Percentiles rank a stretch among this genome's conserved stretches.
Conservation (phyloP, 2,888 invertebrate species). For the Neoascia interrupta region DNA sequence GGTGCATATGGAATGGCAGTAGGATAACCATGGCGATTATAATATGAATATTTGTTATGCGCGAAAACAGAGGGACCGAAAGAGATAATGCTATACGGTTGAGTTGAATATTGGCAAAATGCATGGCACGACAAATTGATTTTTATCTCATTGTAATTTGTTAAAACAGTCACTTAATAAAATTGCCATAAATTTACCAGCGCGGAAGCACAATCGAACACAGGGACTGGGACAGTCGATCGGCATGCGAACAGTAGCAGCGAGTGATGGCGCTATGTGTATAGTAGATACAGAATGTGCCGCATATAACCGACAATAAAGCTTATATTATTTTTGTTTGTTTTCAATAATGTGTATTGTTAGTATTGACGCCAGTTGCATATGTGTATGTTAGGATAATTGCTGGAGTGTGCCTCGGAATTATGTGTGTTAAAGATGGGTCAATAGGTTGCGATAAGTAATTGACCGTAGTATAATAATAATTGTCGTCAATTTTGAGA, state of each 20-base stretch:
- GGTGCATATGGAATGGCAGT: constrained; percentile 61
- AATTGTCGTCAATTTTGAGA: constrained; percentile 55
- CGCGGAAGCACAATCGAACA: constrained; percentile 61
- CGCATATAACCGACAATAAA: background rate
- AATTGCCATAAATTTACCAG: constrained; percentile 71
- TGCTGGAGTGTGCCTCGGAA: constrained; percentile 25
- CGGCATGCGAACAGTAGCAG: constrained; percentile 54
- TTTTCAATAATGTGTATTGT: constrained; percentile 40
- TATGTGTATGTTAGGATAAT: constrained; percentile 17
- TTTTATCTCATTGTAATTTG: constrained; percentile 71
- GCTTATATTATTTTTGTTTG: constrained; percentile 21
- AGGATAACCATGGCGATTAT: constrained; percentile 62
- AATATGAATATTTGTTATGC: constrained; percentile 60
- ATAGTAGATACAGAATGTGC: background rate
- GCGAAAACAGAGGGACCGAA: constrained; percentile 9
- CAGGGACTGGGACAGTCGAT: constrained; percentile 34
- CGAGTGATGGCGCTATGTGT: constrained; percentile 35
- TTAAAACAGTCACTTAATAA: constrained; percentile 72
- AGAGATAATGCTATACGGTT: constrained; percentile 17
- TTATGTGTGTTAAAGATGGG: constrained; percentile 37
- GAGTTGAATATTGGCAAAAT: constrained; percentile 66
- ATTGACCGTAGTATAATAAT: constrained; percentile 53
- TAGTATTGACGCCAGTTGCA: constrained; percentile 50
- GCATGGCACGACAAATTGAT: constrained; percentile 70
- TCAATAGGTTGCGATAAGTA: constrained; percentile 53